Evolutionary conservation across 2,888 invertebrate species (phyloP), one percentile per base, ranked within the genome.

Genomic region (Agrilus biguttatus): DNA sequence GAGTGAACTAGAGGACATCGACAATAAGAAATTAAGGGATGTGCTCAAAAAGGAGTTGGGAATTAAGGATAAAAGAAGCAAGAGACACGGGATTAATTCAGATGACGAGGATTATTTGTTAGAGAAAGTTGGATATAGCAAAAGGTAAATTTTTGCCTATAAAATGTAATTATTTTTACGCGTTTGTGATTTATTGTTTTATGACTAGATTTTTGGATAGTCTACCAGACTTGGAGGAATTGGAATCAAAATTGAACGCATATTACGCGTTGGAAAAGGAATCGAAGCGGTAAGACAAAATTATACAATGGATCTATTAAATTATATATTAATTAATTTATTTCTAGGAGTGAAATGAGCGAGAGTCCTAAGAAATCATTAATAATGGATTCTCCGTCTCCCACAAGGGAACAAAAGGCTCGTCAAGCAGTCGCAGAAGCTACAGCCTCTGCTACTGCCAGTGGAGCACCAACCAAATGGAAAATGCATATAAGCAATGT

Each of bases 251-350:
- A 60, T 69, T 85, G 55, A 80, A 72, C 65, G 83, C 83, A 37
- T 84, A 83, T 68, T 84, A 84, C 65, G 80, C 81, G 66, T 75
- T 84, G 46, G 83, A 83, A 58, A 83, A 83, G 65, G 72, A 72
- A 46, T 61, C 69, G 36, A 74, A 74, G 60, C 70, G 73, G 75
- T 75, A 63, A 60, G 63, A 55, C 19, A 32, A 21, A 3, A 5
- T 7, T 6, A 7, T 21, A 21, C 6, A 21, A 6, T 6, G 5
- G 5, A 21, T 21, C 7, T 37, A 13, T 40, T 34, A 5, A 10
- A 28, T 10, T 32, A 28, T 8, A 2, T 36, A 35, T 37, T 28
- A 7, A 8, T 34, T 38, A 38, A 14, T 33, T 13, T 21, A 4
- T 38, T 51, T 49, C 5, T 45, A 61, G 62, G 41, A 59, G 60